phyloP scores from a whole-genome alignment of 1,140 invertebrate genomes.

The Adelges cooleyi region DNA sequence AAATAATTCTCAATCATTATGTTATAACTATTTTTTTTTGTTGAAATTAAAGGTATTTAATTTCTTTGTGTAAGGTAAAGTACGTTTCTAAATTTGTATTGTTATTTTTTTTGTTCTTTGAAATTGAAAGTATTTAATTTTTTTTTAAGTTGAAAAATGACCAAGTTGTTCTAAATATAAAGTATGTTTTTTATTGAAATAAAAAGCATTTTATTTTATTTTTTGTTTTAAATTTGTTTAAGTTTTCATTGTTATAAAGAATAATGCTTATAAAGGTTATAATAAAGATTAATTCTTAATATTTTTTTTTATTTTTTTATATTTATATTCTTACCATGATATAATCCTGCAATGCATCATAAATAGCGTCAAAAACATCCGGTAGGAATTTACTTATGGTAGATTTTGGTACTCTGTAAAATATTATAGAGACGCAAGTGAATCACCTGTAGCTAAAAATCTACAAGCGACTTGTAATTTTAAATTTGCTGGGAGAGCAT shows the following conservation, averaged over 20 bases:
- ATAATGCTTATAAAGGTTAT: too few relatives aligned
- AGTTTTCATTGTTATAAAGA: too few relatives aligned
- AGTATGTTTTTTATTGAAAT: background rate
- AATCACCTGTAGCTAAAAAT: background rate
- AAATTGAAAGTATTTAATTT: background rate
- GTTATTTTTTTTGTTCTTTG: background rate
- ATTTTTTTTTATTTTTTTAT: background rate
- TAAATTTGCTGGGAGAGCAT: background rate
- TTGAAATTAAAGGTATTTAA: too few relatives aligned
- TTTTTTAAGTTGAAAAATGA: background rate
- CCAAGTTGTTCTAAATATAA: background rate
- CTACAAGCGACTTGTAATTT: background rate
- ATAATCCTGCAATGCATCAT: background rate
- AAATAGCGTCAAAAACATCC: background rate
- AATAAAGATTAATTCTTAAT: background rate
- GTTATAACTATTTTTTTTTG: too few relatives aligned
- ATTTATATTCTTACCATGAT: background rate
- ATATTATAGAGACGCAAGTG: background rate
- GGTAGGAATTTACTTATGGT: background rate
- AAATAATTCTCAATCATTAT: too few relatives aligned
- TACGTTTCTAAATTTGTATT: background rate
- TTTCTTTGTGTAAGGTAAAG: too few relatives aligned
- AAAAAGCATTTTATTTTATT: too few relatives aligned
- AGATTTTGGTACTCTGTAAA: background rate
- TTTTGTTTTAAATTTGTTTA: too few relatives aligned